Percentiles rank a stretch among this genome's conserved stretches.
phyloP scores from a whole-genome alignment of 2,797 vertebrate genomes.

The Lindbergichthys nudifrons region DNA sequence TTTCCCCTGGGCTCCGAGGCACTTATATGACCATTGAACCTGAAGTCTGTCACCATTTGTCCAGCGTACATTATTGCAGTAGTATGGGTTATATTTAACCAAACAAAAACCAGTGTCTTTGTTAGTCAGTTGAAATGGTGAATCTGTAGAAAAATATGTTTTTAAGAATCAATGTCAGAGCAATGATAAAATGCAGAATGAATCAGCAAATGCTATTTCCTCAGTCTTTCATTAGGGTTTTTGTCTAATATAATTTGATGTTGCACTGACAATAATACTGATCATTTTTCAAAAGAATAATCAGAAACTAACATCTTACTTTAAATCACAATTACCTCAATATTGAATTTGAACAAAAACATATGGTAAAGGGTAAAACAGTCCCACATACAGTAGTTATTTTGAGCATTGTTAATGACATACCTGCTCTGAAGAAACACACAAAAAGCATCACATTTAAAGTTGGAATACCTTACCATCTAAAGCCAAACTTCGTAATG shows the following conservation, averaged over 20 bases:
- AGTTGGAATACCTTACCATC: slow-evolving; percentile 59
- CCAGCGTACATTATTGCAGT: slow-evolving; percentile 83
- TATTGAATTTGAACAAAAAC: neutral
- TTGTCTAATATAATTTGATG: neutral
- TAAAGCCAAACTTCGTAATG: slow-evolving; percentile 51
- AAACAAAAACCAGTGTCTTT: slow-evolving; percentile 55
- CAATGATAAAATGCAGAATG: neutral
- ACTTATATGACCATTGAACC: slow-evolving; percentile 76
- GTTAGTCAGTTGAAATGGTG: slow-evolving; percentile 57
- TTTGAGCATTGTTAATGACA: neutral
- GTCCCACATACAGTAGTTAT: neutral
- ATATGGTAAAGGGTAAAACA: neutral
- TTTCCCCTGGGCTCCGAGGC: slow-evolving; percentile 87
- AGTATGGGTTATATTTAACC: neutral
- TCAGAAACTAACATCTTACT: neutral
- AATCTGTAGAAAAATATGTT: slow-evolving; percentile 49
- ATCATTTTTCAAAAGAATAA: neutral
- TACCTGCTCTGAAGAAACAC: neutral
- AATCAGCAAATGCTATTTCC: neutral
- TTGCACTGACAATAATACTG: neutral
- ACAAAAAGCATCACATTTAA: neutral
- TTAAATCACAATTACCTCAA: neutral
- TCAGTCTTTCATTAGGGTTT: neutral
- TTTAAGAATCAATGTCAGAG: neutral
- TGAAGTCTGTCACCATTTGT: slow-evolving; percentile 87